phyloP scores from a whole-genome alignment of 1,140 invertebrate species.

The Drosophila nasuta region DNA sequence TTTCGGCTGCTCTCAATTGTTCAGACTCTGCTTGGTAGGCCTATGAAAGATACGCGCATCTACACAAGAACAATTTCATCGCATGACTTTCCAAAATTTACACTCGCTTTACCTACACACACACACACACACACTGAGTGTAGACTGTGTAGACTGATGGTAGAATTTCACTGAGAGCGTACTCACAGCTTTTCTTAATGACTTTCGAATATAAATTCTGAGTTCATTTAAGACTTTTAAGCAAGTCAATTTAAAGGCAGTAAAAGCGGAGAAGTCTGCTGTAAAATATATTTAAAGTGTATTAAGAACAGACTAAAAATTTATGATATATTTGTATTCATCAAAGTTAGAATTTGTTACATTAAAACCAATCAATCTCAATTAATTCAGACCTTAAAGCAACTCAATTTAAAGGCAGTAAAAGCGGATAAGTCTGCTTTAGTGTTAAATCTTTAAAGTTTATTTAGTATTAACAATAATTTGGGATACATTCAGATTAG shows the following conservation, averaged over 20 bases:
- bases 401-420: no score
- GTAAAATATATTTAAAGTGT: no score
- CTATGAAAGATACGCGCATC: conserved; percentile 70
- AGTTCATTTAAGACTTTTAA: neutral
- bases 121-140: neutral
- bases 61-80: conserved; percentile 74
- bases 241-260: conserved; percentile 1
- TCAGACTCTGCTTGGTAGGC: conserved; percentile 63
- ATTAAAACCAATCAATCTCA: no score
- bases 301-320: no score
- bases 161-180: neutral
- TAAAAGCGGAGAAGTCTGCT: neutral
- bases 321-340: no score
- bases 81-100: conserved; percentile 74
- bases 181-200: conserved; percentile 11
- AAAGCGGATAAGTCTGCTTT: no score
- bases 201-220: conserved; percentile 28
- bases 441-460: no score
- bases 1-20: conserved; percentile 79
- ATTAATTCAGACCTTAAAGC: no score
- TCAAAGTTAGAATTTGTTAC: no score
- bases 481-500: no score
- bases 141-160: neutral
- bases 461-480: no score
- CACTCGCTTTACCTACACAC: conserved; percentile 1